Conservation (phyloP, 2,797 vertebrate species). For the Pampus argenteus region DNA sequence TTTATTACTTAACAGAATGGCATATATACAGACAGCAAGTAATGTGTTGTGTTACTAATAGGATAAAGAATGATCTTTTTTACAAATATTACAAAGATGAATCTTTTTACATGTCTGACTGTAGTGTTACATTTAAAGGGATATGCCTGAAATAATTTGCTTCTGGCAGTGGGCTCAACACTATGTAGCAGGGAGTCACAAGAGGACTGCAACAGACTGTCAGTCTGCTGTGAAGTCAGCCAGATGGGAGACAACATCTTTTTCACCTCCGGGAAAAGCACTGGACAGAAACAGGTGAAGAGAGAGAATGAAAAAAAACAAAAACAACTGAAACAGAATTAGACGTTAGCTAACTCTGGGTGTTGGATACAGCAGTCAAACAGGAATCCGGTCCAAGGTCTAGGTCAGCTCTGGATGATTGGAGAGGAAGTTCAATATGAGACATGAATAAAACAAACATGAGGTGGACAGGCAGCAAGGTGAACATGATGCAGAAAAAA, state of each 20-base stretch:
- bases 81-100: background rate
- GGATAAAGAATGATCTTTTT: conserved; percentile 13
- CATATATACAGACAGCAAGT: conserved; percentile 31
- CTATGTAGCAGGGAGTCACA: conserved; percentile 61
- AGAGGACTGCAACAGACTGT: conserved; percentile 70
- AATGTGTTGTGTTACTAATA: conserved; percentile 16
- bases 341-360: conserved; percentile 45
- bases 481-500: conserved; percentile 51
- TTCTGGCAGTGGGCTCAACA: conserved; percentile 54
- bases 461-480: conserved; percentile 34
- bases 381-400: conserved; percentile 29
- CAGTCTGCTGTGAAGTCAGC: conserved; percentile 79
- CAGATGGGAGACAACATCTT: conserved; percentile 83
- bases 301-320: conserved; percentile 10
- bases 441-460: conserved; percentile 70
- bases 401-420: too few relatives aligned
- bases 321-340: conserved; percentile 50
- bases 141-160: conserved; percentile 57
- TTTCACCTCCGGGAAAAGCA: conserved; percentile 75
- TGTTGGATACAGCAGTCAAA: conserved; percentile 53
- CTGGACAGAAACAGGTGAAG: conserved; percentile 65
- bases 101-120: conserved; percentile 21
- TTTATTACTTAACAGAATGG: conserved; percentile 56
- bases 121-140: conserved; percentile 40
- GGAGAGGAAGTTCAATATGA: conserved; percentile 52